Evolutionary conservation across 2,113 vertebrate genomes (phyloP), one percentile per base, ranked within the genome.

Genomic region (Prolemur simus): DNA sequence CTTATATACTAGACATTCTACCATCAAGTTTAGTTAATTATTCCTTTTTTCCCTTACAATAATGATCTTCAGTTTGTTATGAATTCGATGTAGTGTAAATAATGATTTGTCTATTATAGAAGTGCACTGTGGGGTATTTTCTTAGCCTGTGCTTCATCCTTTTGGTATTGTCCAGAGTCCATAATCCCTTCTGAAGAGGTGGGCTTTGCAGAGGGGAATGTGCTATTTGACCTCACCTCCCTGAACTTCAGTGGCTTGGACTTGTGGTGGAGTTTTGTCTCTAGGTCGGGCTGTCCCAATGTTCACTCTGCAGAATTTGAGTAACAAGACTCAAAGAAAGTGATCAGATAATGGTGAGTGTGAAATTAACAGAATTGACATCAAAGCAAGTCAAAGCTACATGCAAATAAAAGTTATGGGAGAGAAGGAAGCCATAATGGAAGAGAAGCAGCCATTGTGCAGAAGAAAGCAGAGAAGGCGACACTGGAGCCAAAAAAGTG

Each of bases 401-500:
- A 27, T 27, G 4, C 11, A 64, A 49, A 58, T 42, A 69, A 89
- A 82, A 77, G 37, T 86, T 23, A 21, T 2, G 34, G 13, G 18
- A 12, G 37, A n/a, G 47, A 68, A 95, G 21, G 39, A 88, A 94
- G 25, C 13, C 39, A n/a, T 15, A 20, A 34, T 29, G 49, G 52
- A 39, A 15, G 0, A 34, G 73, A 52, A 74, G 23, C 52, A 5
- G 14, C 13, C 14, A 3, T 23, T 12, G 20, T 56, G 3, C 7
- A 54, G 23, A 87, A 39, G 47, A 64, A 47, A 39, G 49, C 34
- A 37, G 23, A 27, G 45, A 71, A 68, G 37, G 15, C 7, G 29
- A 4, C 39, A 0, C 1, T 1, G 3, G 37, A 6, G 23, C 2
- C 15, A 14, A 45, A 5, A 27, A 10, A 2, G 1, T 3, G 29